Evolutionary conservation across 1,140 invertebrate genomes (phyloP).

Genomic region (Linepithema humile): DNA sequence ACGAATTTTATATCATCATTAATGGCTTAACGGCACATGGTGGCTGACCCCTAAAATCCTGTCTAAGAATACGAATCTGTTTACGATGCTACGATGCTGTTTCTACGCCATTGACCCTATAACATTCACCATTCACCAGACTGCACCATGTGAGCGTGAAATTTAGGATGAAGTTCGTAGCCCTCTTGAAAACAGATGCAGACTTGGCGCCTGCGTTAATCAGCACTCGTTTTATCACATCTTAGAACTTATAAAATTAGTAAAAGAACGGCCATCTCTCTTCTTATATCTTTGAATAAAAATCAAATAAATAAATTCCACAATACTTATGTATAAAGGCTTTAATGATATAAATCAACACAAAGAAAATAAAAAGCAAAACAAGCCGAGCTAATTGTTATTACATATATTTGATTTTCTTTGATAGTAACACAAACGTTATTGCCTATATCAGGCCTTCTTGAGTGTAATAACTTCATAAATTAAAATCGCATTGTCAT

Average conservation of each 20-base stretch:
- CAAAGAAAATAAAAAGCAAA: no score
- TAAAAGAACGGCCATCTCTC: neutral
- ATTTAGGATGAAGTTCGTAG: slow-evolving; percentile 25
- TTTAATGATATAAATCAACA: no score
- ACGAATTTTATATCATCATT: slow-evolving; percentile 67
- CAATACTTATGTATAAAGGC: no score
- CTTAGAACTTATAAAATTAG: neutral
- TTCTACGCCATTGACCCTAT: slow-evolving; percentile 71
- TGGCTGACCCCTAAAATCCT: slow-evolving; percentile 64
- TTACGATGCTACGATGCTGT: slow-evolving; percentile 63
- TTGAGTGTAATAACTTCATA: no score
- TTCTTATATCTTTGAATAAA: neutral
- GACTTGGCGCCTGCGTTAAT: neutral
- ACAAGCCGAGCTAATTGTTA: no score
- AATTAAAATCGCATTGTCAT: no score
- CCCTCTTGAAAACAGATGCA: slow-evolving; percentile 19
- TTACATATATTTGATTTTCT: no score
- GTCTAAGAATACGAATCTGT: slow-evolving; percentile 72
- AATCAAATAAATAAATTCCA: no score
- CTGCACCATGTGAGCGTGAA: slow-evolving; percentile 3
- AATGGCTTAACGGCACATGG: slow-evolving; percentile 63
- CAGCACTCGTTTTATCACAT: neutral
- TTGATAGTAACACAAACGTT: no score
- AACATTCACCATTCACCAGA: slow-evolving; percentile 59
- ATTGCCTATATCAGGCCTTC: no score